A percentile compares a stretch with the other conserved stretches of the same genome.
Conservation (phyloP, 2,113 vertebrate species). For the Nicator chloris region DNA sequence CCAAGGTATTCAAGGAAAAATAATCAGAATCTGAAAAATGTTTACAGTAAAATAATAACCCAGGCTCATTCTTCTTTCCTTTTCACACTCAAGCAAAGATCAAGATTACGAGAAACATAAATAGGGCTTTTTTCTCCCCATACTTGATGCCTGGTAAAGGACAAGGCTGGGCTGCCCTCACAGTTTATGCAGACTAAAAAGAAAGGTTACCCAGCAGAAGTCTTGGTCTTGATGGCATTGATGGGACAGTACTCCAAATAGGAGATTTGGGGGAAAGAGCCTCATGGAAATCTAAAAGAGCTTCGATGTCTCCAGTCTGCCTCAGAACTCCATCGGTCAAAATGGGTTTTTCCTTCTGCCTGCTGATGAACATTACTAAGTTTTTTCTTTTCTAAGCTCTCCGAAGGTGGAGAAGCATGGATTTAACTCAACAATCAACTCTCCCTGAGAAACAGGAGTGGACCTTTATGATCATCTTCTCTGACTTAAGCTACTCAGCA, state of each 20-base stretch:
- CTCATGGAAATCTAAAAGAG: background rate
- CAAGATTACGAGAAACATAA: background rate
- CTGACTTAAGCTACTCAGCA: background rate
- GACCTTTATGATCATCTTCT: background rate
- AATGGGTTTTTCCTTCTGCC: background rate
- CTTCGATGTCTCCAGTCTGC: background rate
- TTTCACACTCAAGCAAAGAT: background rate
- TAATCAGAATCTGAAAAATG: background rate
- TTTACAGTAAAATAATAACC: background rate
- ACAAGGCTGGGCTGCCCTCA: background rate
- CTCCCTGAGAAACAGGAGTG: background rate
- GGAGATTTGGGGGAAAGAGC: background rate
- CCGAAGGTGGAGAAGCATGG: fast-evolving
- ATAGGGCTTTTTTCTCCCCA: background rate
- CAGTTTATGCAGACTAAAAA: background rate
- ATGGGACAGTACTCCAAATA: background rate
- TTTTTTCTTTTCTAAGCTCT: background rate
- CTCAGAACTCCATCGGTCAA: background rate
- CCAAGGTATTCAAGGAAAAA: background rate
- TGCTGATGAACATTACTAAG: background rate
- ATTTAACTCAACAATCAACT: background rate
- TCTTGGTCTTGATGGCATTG: background rate
- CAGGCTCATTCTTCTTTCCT: background rate
- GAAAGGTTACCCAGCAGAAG: background rate
- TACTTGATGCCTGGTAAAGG: background rate